Percentiles rank a stretch among this genome's conserved stretches.
These are phyloP conservation scores for Oryzias woworae DNA, from an alignment of 2,113 vertebrate genomes.

Conservation along the genomic window DNA sequence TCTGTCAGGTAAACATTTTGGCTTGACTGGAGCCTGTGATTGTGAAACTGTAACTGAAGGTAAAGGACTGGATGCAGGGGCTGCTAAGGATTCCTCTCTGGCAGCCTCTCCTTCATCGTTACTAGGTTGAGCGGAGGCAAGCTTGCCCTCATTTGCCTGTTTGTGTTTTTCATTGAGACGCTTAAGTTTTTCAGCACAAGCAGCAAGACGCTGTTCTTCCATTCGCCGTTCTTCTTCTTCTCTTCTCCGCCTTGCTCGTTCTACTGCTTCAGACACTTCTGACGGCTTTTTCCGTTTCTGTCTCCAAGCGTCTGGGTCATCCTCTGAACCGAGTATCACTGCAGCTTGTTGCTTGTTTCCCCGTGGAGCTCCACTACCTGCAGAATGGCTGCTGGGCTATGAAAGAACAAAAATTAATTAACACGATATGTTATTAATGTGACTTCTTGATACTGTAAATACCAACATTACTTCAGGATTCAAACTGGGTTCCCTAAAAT, in stretches of 20 bases:
- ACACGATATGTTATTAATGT: no score
- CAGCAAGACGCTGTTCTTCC: constrained; percentile 96
- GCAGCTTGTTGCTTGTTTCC: constrained; percentile 53
- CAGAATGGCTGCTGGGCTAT: constrained; percentile 48
- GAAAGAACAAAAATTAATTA: neutral
- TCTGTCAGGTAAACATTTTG: constrained; percentile 42
- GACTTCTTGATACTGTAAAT: no score
- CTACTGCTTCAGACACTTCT: constrained; percentile 92
- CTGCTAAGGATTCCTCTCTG: constrained; percentile 38
- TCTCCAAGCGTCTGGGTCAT: constrained; percentile 92
- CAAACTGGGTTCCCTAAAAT: no score
- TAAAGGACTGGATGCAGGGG: constrained; percentile 42
- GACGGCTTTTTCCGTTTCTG: constrained; percentile 91
- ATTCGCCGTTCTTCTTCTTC: constrained; percentile 96
- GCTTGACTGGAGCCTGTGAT: constrained; percentile 32
- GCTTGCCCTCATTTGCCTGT: constrained; percentile 46
- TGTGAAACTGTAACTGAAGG: constrained; percentile 42
- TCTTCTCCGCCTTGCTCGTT: constrained; percentile 89
- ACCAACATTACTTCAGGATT: no score
- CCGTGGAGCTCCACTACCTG: constrained; percentile 45
- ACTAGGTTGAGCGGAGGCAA: constrained; percentile 30
- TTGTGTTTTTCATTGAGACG: constrained; percentile 94
- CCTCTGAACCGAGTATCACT: constrained; percentile 76
- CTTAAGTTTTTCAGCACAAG: constrained; percentile 96
- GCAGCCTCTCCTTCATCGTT: constrained; percentile 40